Percentiles rank a stretch among this genome's conserved stretches.
phyloP scores from a whole-genome alignment of 2,888 invertebrate genomes.

The Drosophila fungiperda region DNA sequence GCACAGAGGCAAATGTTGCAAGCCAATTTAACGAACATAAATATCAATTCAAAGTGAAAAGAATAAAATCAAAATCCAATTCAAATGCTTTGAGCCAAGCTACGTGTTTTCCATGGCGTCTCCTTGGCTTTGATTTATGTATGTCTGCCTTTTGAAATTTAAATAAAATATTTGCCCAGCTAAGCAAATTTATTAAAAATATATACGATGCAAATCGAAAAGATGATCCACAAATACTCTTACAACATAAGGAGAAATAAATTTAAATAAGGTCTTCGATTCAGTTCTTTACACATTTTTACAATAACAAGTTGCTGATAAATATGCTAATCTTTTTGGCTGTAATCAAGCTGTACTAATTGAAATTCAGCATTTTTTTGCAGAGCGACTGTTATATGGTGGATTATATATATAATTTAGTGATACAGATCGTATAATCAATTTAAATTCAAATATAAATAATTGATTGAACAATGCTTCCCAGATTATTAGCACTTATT shows the following conservation, averaged over 20 bases:
- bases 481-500: not conserved
- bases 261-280: not conserved
- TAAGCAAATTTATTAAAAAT: slow-evolving; percentile 71
- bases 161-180: slow-evolving; percentile 65
- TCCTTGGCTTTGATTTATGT: slow-evolving; percentile 63
- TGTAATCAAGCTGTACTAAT: not conserved
- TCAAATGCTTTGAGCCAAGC: slow-evolving; percentile 30
- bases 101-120: slow-evolving; percentile 12
- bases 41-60: slow-evolving; percentile 56
- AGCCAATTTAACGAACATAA: slow-evolving; percentile 70
- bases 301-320: not conserved
- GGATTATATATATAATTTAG: not conserved
- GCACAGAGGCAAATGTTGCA: slow-evolving; percentile 58
- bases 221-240: slow-evolving; percentile 19
- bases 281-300: not conserved
- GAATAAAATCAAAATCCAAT: slow-evolving; percentile 26
- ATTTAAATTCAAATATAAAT: not conserved
- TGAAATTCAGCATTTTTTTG: not conserved
- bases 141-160: slow-evolving; percentile 33
- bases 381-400: not conserved
- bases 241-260: not conserved
- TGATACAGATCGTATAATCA: too few relatives aligned
- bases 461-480: not conserved
- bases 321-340: not conserved
- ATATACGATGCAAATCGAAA: not conserved